Evolutionary conservation across 2,113 vertebrate genomes (phyloP).

Genomic region (Notothenia coriiceps): DNA sequence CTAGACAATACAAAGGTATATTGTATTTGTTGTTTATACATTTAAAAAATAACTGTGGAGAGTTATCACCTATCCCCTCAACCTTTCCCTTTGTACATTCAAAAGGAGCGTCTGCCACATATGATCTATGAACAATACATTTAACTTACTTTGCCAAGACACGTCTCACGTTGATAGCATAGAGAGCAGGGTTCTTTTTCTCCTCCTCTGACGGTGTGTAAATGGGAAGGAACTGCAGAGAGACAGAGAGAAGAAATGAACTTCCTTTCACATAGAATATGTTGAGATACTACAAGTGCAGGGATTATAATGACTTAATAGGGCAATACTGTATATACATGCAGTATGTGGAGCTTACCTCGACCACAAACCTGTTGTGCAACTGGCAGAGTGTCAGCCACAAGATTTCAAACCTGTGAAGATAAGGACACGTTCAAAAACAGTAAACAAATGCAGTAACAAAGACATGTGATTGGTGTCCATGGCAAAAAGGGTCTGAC

Average conservation of each 20-base stretch:
- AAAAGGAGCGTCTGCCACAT: neutral
- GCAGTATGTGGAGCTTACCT: conserved; percentile 83
- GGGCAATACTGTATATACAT: neutral
- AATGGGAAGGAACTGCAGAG: conserved; percentile 91
- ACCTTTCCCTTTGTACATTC: neutral
- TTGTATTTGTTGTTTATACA: too few species aligned
- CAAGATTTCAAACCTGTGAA: conserved; percentile 92
- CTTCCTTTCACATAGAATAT: neutral
- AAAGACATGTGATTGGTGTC: neutral
- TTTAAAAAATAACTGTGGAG: too few species aligned
- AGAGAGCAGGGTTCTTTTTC: conserved; percentile 91
- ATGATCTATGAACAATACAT: neutral
- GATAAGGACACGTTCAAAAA: conserved; percentile 15
- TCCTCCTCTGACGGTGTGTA: conserved; percentile 96
- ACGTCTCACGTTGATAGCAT: conserved; percentile 92
- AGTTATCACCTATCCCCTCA: neutral
- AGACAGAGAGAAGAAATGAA: neutral
- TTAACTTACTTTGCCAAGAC: conserved; percentile 91
- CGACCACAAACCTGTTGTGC: conserved; percentile 94
- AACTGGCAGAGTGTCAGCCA: conserved; percentile 98
- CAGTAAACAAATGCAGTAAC: neutral
- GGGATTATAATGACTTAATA: neutral
- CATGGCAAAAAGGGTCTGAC: neutral
- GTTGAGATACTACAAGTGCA: neutral
- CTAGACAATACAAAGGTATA: too few species aligned